Base-by-base conservation (phyloP, 2,797 vertebrate genomes). In the Apodemus agrarius region DNA sequence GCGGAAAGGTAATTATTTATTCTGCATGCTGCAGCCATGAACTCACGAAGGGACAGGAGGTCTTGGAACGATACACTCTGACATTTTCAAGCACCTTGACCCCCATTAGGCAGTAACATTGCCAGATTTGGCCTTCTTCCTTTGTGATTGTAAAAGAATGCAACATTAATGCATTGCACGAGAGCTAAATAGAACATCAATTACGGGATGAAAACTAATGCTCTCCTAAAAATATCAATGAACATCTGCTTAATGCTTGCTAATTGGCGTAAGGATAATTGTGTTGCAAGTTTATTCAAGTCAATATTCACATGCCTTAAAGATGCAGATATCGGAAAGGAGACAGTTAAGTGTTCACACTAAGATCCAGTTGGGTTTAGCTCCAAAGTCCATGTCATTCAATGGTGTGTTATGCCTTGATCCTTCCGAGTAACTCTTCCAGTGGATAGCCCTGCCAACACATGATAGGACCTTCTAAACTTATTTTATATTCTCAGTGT, bases 1-100 rank as follows among this genome's bases (percentile, higher is more conserved):
- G 86, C 6, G 81, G 43, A 96, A 61, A 46, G 74, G 69, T 92
- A 91, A 97, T 98, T 96, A 96, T 96, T 97, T 94, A 96, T 74
- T 93, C 67, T 95, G 89, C 61, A 5, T 43, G 88, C 59, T 87
- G 43, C 63, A 91, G 79, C 87, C 63, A 89, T 74, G 81, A 83
- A 78, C 43, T 92, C 95, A 69, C 46, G 80, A 80, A 74, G 81
- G 87, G n/a, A 57, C 81, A 92, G 61, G 84, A 91, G 59, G 54
- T 90, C 59, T 81, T 95, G 43, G 49, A 94, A 92, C 76, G 40
- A 29, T 63, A 11, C 24, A 16, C 9, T 65, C 31, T 74, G 59
- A 90, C 57, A 89, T 83, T 90, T 93, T 89, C 88, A 54, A 14
- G 59, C 12, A 96, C 34, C 81, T 93, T 61, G 34, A 57, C 92